A percentile compares a stretch with the other conserved stretches of the same genome.
These are phyloP conservation scores for Napeogenes inachia DNA, from an alignment of 2,888 invertebrate genomes.

Conservation along the genomic window DNA sequence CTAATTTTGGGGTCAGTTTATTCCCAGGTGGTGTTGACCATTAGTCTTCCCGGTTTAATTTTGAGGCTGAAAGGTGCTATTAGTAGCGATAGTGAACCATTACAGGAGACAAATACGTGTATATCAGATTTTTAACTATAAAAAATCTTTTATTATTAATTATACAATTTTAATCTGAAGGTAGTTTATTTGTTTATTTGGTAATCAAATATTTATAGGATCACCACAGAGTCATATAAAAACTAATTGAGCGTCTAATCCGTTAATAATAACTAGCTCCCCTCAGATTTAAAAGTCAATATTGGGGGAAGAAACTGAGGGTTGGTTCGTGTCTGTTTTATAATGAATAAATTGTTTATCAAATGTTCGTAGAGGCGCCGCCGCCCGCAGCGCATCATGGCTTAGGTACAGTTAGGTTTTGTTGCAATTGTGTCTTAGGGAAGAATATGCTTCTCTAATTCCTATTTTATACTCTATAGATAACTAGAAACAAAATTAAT, in stretches of 20 bases:
- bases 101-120: background rate
- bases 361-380: slow-evolving; percentile 2
- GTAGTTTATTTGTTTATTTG: background rate
- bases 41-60: slow-evolving; percentile 17
- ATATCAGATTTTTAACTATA: too few species aligned
- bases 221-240: slow-evolving; percentile 10
- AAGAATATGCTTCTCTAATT: too few species aligned
- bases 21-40: slow-evolving; percentile 46
- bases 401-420: too few species aligned
- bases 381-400: background rate
- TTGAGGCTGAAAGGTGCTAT: slow-evolving; percentile 5
- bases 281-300: slow-evolving; percentile 40
- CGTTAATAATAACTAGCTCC: slow-evolving; percentile 31
- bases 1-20: slow-evolving; percentile 57
- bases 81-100: background rate
- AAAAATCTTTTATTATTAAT: too few species aligned
- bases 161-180: background rate
- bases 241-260: slow-evolving; percentile 40
- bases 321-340: slow-evolving; percentile 11
- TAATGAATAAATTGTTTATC: slow-evolving; percentile 25
- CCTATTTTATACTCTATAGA: too few species aligned
- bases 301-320: slow-evolving; percentile 22
- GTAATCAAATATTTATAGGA: background rate
- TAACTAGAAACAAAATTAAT: too few species aligned
- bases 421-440: too few species aligned